Percentiles rank a stretch among this genome's conserved stretches.
Evolutionary conservation across 2,797 vertebrate genomes (phyloP).

Genomic region (Schizopygopsis pylzovi): DNA sequence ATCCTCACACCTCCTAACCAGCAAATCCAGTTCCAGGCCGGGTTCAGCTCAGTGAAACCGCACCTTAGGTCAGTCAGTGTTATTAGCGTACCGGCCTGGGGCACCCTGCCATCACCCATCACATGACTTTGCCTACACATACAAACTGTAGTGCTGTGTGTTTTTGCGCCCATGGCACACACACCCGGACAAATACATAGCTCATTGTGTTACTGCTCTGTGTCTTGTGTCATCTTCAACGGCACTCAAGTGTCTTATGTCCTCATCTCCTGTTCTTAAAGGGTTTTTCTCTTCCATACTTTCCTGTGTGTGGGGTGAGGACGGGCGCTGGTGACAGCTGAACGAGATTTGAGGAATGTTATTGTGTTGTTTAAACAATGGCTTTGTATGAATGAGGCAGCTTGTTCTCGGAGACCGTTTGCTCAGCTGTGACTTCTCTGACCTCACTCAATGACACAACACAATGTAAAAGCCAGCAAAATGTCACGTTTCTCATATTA

Average conservation of each 20-base stretch:
- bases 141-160: slow-evolving; percentile 19
- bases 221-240: not conserved
- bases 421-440: slow-evolving; percentile 39
- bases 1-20: slow-evolving; percentile 25
- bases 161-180: not conserved
- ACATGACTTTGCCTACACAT: not conserved
- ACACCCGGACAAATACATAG: not conserved
- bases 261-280: not conserved
- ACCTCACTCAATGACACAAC: slow-evolving; percentile 34
- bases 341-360: slow-evolving; percentile 69
- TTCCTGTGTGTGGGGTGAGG: slow-evolving; percentile 60
- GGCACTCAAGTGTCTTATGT: not conserved
- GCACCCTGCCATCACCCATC: not conserved
- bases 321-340: slow-evolving; percentile 64
- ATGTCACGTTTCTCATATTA: not conserved
- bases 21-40: slow-evolving; percentile 19
- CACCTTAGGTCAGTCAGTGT: slow-evolving; percentile 2
- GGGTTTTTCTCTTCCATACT: not conserved
- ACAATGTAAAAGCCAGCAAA: not conserved
- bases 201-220: not conserved
- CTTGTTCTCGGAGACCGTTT: slow-evolving; percentile 65
- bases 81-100: slow-evolving; percentile 14
- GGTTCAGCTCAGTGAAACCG: slow-evolving; percentile 15
- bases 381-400: slow-evolving; percentile 67
- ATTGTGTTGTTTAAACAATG: slow-evolving; percentile 73